Base-by-base conservation (phyloP, 2,888 invertebrate species). In the Hetaerina titia region DNA sequence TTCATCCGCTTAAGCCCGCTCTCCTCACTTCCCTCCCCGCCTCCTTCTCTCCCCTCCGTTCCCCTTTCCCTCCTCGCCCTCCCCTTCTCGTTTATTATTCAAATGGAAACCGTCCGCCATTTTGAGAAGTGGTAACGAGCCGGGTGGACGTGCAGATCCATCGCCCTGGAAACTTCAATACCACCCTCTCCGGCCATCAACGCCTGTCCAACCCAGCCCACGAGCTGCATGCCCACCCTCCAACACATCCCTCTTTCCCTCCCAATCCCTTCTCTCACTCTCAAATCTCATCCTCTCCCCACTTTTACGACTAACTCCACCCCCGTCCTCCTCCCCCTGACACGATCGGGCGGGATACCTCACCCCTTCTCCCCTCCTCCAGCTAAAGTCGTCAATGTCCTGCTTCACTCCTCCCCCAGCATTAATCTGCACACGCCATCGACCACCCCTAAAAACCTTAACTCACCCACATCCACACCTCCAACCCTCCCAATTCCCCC, bases 101-200 rank as follows among this genome's bases (percentile, higher is more conserved):
- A 92, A 92, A 92, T 92, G 92, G 92, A 69, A 69, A 45, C 64
- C 92, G 92, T 69, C 92, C 92, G 92, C 92, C 92, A 92, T 92
- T 92, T 92, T 92, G 69, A 92, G 69, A 69, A 92, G 92, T 74
- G 81, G 92, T 92, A 92, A 92, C 92, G 92, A 92, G 92, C 92
- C 92, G 69, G 69, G 92, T 92, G 92, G 92, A 92, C 92, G 92
- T 74, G 92, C 92, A 64, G 92, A 92, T 92, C 69, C 92, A 74
- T 92, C 92, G 56, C 92, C 64, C 92, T 56, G 92, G 92, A 92
- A 92, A 92, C 92, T 92, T 92, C 92, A 92, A 92, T 92, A 92
- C 92, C 92, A 92, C 69, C 69, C 92, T 56, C 64, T 60, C 92
- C 69, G n/a, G 56, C 92, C 92, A 92, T 74, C 92, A 74, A 92